Conservation (phyloP, 2,888 invertebrate species). For the Diploptera punctata region DNA sequence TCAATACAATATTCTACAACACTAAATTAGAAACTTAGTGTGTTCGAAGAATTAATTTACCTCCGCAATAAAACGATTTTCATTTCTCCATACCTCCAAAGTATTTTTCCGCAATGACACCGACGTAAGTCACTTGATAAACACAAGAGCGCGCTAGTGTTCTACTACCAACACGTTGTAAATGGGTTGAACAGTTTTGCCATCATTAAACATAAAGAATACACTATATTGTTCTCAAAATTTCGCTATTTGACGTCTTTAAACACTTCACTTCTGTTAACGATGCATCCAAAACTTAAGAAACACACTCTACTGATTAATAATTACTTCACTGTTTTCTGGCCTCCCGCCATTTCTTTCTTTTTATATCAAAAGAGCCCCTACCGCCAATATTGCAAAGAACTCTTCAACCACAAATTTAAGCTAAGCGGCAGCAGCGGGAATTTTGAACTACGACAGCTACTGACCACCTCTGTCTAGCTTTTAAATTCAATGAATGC, state of each 20-base stretch:
- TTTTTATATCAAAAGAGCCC: constrained; percentile 8
- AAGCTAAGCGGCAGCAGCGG: constrained; percentile 9
- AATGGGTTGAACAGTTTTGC: constrained; percentile 25
- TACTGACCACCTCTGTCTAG: neutral
- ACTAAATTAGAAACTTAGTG: no score
- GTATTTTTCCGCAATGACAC: constrained; percentile 30
- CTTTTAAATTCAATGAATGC: neutral
- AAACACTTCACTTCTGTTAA: neutral
- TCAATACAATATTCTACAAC: no score
- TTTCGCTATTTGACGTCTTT: neutral
- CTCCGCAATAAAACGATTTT: neutral
- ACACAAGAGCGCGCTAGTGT: constrained; percentile 17
- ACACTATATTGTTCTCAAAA: neutral
- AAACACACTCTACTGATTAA: no score
- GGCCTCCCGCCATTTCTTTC: constrained; percentile 43
- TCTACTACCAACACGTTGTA: constrained; percentile 24
- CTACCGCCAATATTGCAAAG: constrained; percentile 34
- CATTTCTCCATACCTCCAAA: constrained; percentile 11
- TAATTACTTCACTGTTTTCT: constrained; percentile 22
- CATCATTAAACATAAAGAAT: constrained; percentile 8
- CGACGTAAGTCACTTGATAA: neutral
- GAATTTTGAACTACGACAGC: constrained; percentile 7
- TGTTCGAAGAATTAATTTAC: neutral
- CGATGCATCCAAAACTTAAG: no score
- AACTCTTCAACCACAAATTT: neutral